phyloP scores from a whole-genome alignment of 2,888 invertebrate genomes.

The Cephalotes varians region DNA sequence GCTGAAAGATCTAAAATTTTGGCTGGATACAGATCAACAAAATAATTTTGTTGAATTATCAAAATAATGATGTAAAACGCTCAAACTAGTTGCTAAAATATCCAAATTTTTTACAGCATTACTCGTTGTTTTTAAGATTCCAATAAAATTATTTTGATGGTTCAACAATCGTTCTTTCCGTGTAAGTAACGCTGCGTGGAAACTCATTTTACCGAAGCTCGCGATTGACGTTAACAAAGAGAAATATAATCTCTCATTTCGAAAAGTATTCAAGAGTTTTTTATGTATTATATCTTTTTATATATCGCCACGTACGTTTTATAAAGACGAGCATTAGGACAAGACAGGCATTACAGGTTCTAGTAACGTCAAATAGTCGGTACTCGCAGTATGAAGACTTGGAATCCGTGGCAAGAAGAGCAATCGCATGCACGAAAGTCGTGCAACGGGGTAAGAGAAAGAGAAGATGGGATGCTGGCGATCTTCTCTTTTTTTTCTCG shows the following conservation, averaged over 20 bases:
- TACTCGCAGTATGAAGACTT: not conserved
- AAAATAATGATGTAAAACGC: no score
- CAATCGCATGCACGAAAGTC: slow-evolving; percentile 17
- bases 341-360: not conserved
- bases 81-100: no score
- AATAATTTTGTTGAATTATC: no score
- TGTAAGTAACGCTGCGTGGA: not conserved
- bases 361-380: not conserved
- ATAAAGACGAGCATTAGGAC: no score
- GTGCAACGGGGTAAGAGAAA: not conserved
- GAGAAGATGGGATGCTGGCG: slow-evolving; percentile 9
- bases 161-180: no score
- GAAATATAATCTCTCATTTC: not conserved
- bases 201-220: not conserved
- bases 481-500: slow-evolving; percentile 11
- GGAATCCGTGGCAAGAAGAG: not conserved
- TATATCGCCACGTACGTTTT: not conserved
- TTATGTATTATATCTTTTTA: not conserved
- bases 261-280: not conserved
- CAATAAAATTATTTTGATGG: no score
- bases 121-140: no score
- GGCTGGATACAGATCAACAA: no score
- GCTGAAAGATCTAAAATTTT: no score
- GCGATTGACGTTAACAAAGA: not conserved
- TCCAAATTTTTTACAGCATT: no score